Conservation (phyloP, 2,113 vertebrate genomes). For the Anoplopoma fimbria region DNA sequence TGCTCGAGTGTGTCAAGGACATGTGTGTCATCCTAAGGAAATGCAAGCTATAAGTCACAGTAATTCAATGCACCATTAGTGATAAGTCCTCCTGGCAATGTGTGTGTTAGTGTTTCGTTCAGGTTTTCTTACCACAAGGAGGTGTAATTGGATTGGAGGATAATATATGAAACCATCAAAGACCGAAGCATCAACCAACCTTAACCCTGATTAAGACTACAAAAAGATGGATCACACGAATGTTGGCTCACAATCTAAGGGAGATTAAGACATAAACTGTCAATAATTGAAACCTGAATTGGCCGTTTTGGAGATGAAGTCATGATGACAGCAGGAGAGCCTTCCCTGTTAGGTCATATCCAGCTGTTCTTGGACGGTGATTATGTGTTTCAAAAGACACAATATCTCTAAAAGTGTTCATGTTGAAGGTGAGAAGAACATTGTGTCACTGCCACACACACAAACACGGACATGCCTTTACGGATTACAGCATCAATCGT, state of each 20-base stretch:
- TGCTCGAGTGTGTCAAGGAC: not conserved
- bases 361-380: conserved; percentile 63
- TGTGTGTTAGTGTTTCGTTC: conserved; percentile 18
- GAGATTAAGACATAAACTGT: conserved; percentile 55
- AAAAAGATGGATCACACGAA: conserved; percentile 38
- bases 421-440: conserved; percentile 39
- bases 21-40: conserved; percentile 15
- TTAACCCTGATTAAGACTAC: conserved; percentile 27
- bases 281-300: conserved; percentile 54
- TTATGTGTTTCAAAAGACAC: conserved; percentile 50
- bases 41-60: not conserved
- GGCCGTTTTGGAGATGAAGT: conserved; percentile 59
- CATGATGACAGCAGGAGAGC: conserved; percentile 39
- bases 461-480: conserved; percentile 19
- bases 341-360: conserved; percentile 70
- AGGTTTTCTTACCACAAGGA: conserved; percentile 47
- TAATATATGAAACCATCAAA: conserved; percentile 41
- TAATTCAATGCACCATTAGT: conserved; percentile 13
- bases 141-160: conserved; percentile 43
- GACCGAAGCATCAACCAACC: conserved; percentile 18
- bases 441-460: conserved; percentile 32
- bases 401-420: conserved; percentile 25
- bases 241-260: conserved; percentile 18
- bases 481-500: conserved; percentile 50
- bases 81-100: not conserved